Base-by-base conservation (phyloP, 2,888 invertebrate genomes). In the Craniophora ligustri region DNA sequence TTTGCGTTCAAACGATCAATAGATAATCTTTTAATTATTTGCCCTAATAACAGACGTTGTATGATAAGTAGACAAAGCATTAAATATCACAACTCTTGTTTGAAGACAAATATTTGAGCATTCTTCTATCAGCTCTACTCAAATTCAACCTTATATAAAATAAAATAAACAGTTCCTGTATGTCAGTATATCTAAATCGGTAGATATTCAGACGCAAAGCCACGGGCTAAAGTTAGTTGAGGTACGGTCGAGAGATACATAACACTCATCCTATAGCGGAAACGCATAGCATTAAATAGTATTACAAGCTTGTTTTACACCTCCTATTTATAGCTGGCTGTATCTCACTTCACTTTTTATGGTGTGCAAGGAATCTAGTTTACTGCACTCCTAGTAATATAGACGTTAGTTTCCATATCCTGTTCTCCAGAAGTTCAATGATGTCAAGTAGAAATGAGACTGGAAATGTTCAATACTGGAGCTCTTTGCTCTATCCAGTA, bases 331-430 rank as follows among this genome's bases (percentile, higher is more conserved):
- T 64, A 64, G 30, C 15, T 18, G 2, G 40, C 14, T 23, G 57
- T 53, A 58, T 65, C 44, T 58, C n/a, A 41, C 53, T 48, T 58
- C 36, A 44, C 59, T 65, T 65, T 65, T 64, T 59, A 64, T 59
- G 48, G 38, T 38, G 36, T 48, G 26, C 41, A 15, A 13, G 31
- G 48, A 45, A 53, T 64, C 53, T 41, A 53, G 59, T 64, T 48
- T 23, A 15, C 38, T 56, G 21, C 45, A 34, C 38, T 35, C 18
- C 7, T 40, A 11, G 35, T 36, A 31, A 36, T 62, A 19, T 34
- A 45, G 23, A 41, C 6, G 40, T 48, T 48, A n/a, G 4, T 34
- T 10, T 44, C 31, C 31, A 4, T 56, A 28, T 49, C 40, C 48
- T 48, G 21, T 21, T 30, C 6, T 23, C 0, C 23, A 2, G 2